phyloP scores from a whole-genome alignment of 2,113 vertebrate genomes.

The Anarhynchus alexandrinus region DNA sequence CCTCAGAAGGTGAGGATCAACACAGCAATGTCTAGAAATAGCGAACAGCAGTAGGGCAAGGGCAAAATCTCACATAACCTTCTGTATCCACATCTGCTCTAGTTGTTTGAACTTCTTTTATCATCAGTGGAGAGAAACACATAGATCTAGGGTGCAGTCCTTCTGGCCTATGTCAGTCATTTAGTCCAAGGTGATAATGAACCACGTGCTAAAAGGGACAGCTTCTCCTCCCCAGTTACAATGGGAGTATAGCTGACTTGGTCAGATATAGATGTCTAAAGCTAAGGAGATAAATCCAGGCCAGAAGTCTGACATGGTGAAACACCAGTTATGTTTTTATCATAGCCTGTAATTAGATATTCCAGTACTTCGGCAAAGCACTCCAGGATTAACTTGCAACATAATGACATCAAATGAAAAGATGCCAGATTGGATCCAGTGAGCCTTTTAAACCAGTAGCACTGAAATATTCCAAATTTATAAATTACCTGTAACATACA shows the following conservation, averaged over 20 bases:
- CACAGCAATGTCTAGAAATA: not conserved
- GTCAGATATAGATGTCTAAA: not conserved
- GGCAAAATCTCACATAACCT: not conserved
- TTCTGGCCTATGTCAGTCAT: not conserved
- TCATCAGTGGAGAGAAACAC: not conserved
- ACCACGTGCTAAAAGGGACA: not conserved
- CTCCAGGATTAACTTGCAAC: not conserved
- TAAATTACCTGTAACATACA: not conserved
- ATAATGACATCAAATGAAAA: not conserved
- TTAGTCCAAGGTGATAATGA: not conserved
- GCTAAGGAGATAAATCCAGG: not conserved
- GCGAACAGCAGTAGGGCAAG: not conserved
- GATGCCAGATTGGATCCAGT: not conserved
- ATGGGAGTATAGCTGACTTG: not conserved
- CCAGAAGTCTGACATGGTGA: not conserved
- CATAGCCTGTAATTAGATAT: not conserved
- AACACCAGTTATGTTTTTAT: not conserved
- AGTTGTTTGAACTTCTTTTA: not conserved
- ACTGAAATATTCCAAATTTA: not conserved
- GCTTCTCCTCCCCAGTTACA: not conserved
- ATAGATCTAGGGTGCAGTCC: not conserved
- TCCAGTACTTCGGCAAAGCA: not conserved
- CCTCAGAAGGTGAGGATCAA: not conserved
- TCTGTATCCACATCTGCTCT: not conserved
- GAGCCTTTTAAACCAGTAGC: not conserved